A percentile compares a stretch with the other conserved stretches of the same genome.
phyloP scores from a whole-genome alignment of 2,113 vertebrate species.

The Zingel zingel region DNA sequence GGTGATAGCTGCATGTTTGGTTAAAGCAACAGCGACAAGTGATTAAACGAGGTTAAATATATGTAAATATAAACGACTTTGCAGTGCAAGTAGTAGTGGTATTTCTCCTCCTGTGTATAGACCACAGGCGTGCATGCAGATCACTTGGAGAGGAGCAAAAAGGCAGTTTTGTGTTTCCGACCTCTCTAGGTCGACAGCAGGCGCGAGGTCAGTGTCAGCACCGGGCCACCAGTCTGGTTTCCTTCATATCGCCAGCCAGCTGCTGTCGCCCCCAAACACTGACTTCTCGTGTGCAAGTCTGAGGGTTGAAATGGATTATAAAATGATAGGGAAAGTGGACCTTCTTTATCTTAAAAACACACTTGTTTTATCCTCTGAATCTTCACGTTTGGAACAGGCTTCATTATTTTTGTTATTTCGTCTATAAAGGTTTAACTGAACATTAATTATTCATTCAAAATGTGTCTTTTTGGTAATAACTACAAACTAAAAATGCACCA shows the following conservation, averaged over 20 bases:
- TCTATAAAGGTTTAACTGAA: background rate
- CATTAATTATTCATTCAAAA: background rate
- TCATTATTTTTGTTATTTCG: background rate
- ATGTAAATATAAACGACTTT: background rate
- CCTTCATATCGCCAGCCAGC: conserved; percentile 73
- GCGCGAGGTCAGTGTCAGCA: conserved; percentile 74
- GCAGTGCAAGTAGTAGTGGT: accelerated
- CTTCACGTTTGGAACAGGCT: background rate
- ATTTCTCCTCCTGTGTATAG: background rate
- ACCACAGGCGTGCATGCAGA: background rate
- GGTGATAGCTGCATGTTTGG: background rate
- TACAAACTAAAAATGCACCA: background rate
- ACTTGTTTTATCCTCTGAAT: background rate
- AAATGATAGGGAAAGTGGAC: background rate
- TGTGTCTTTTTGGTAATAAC: background rate
- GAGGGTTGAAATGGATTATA: background rate
- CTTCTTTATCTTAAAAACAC: background rate
- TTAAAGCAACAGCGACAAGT: background rate
- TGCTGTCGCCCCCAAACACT: conserved; percentile 60
- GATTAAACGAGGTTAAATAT: background rate
- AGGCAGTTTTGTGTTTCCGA: conserved; percentile 68
- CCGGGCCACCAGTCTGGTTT: conserved; percentile 73
- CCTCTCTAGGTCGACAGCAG: conserved; percentile 66
- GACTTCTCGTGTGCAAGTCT: conserved; percentile 24
- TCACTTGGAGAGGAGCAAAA: conserved; percentile 44